These are phyloP conservation scores for Brachionus plicatilis DNA, from an alignment of 1,140 invertebrate genomes.

Conservation along the genomic window DNA sequence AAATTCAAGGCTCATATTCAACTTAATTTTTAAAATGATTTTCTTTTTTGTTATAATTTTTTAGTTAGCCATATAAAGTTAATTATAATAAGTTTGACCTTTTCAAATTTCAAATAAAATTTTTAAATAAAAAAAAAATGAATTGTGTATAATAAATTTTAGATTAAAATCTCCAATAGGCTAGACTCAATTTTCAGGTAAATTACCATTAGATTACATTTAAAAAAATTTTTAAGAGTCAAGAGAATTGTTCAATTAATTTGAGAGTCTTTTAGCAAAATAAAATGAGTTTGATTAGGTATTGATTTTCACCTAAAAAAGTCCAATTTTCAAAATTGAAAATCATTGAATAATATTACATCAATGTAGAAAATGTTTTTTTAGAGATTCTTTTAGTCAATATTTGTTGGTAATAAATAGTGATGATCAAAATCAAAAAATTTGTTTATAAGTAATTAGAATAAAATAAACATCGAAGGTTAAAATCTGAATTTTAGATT, in stretches of 20 bases:
- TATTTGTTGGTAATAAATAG: too few relatives aligned
- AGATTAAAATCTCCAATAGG: neutral
- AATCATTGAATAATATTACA: too few relatives aligned
- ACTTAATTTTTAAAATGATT: too few relatives aligned
- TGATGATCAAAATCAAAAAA: too few relatives aligned
- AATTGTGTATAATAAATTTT: neutral
- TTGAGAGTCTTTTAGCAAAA: neutral
- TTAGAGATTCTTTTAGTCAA: too few relatives aligned
- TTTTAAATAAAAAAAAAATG: neutral
- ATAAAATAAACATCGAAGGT: too few relatives aligned
- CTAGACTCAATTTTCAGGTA: neutral
- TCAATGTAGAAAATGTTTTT: too few relatives aligned
- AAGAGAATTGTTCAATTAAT: neutral
- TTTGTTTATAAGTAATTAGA: too few relatives aligned
- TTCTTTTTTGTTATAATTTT: too few relatives aligned
- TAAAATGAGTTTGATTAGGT: neutral
- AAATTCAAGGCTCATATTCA: too few relatives aligned
- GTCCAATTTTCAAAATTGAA: neutral
- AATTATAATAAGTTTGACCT: neutral
- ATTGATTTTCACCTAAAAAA: neutral
- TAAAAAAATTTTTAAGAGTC: neutral
- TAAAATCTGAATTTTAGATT: too few relatives aligned
- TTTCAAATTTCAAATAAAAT: neutral
- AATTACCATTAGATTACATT: neutral
- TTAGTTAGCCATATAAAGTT: too few relatives aligned